Conservation (phyloP, 2,797 vertebrate genomes). For the Takifugu ocellatus region DNA sequence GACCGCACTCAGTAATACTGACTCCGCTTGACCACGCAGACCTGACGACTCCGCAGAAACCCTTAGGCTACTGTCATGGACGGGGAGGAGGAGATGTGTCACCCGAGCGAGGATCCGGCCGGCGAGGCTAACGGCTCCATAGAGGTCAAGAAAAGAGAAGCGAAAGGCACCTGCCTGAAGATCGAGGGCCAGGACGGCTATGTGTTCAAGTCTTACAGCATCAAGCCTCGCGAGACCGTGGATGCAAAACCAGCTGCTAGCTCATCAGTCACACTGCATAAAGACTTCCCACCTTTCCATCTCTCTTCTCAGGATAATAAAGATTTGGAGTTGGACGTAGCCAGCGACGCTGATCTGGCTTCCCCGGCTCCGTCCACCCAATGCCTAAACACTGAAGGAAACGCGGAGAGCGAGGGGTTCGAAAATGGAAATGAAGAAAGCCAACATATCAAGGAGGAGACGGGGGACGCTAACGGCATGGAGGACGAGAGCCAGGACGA, state of each 20-base stretch:
- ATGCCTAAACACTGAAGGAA: slow-evolving; percentile 58
- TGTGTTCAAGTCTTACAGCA: slow-evolving; percentile 81
- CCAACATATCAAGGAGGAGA: slow-evolving; percentile 75
- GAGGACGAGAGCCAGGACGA: slow-evolving; percentile 81
- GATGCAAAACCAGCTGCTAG: slow-evolving; percentile 54
- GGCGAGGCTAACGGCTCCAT: slow-evolving; percentile 58
- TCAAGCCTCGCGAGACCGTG: slow-evolving; percentile 60
- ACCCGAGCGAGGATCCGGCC: slow-evolving; percentile 61
- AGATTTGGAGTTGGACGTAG: slow-evolving; percentile 55
- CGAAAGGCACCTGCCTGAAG: slow-evolving; percentile 76
- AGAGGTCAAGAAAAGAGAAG: slow-evolving; percentile 74
- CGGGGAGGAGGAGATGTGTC: slow-evolving; percentile 71
- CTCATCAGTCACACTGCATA: slow-evolving; percentile 73
- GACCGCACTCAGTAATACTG: slow-evolving; percentile 63
- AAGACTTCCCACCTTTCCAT: slow-evolving; percentile 76
- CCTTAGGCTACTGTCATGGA: slow-evolving; percentile 74
- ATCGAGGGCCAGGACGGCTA: slow-evolving; percentile 82
- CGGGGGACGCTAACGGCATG: slow-evolving; percentile 73
- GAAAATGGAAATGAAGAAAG: slow-evolving; percentile 61
- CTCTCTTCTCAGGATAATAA: slow-evolving; percentile 74
- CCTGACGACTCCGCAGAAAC: slow-evolving; percentile 54
- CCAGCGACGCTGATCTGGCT: slow-evolving; percentile 53
- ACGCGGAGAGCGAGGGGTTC: slow-evolving; percentile 44
- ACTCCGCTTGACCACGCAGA: slow-evolving; percentile 60
- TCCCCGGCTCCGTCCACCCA: slow-evolving; percentile 64